These are phyloP conservation scores for Silurus lanzhouensis DNA, from an alignment of 2,797 vertebrate species.

Conservation along the genomic window DNA sequence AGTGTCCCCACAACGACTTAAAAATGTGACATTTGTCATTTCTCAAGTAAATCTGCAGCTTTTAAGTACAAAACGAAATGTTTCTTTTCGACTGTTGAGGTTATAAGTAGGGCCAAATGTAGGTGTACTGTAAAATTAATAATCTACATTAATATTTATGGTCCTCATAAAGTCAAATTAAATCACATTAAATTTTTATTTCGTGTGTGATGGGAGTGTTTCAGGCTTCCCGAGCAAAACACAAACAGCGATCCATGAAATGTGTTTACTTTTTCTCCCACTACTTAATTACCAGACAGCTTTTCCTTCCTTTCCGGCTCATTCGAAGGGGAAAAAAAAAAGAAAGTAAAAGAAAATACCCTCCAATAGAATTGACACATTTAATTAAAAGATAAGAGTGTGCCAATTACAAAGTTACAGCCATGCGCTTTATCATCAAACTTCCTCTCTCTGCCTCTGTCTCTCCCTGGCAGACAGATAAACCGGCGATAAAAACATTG, in stretches of 20 bases:
- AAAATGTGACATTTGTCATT: background rate
- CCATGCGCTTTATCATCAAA: constrained; percentile 32
- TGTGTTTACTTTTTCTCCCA: constrained; percentile 74
- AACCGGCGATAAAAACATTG: constrained; percentile 14
- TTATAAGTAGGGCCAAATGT: no score
- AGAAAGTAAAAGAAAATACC: background rate
- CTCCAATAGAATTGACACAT: constrained; percentile 57
- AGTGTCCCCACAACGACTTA: background rate
- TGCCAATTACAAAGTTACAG: constrained; percentile 68
- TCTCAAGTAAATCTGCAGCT: background rate
- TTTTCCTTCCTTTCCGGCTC: constrained; percentile 68
- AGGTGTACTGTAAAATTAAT: background rate
- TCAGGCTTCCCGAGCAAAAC: constrained; percentile 59
- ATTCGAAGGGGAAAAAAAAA: constrained; percentile 53
- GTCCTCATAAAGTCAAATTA: background rate
- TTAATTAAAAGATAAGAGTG: constrained; percentile 81
- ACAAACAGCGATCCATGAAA: constrained; percentile 79
- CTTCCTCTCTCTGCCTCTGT: constrained; percentile 9
- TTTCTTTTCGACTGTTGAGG: background rate
- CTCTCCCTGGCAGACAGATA: constrained; percentile 19
- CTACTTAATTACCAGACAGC: constrained; percentile 74
- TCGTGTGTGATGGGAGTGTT: constrained; percentile 24
- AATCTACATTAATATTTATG: background rate
- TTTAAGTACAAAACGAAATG: background rate
- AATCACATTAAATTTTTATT: constrained; percentile 10